Conservation (phyloP, 2,888 invertebrate species). For the Hololepta plana region DNA sequence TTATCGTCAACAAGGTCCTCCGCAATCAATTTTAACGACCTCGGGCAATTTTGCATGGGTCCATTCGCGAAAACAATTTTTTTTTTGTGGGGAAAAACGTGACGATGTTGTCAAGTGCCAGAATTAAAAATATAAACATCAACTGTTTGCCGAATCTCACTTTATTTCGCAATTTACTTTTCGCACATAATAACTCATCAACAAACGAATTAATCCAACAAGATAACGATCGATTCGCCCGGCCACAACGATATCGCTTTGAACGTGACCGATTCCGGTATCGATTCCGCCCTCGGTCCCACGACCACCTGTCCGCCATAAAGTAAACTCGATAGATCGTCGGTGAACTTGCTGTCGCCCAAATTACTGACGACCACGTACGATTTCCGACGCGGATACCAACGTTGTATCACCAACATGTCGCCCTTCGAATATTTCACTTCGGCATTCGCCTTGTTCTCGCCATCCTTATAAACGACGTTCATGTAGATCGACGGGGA, state of each 20-base stretch:
- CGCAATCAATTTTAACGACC: too few relatives aligned
- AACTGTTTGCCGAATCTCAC: too few relatives aligned
- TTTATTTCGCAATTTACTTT: too few relatives aligned
- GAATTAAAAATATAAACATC: too few relatives aligned
- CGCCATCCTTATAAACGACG: constrained; percentile 45
- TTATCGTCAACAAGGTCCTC: too few relatives aligned
- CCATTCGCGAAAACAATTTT: too few relatives aligned
- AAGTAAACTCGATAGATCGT: constrained; percentile 56
- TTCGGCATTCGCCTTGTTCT: constrained; percentile 44
- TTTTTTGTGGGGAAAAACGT: too few relatives aligned
- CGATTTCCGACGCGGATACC: constrained; percentile 61
- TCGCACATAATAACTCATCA: too few relatives aligned
- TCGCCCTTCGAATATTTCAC: constrained; percentile 44
- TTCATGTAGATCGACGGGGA: constrained; percentile 60
- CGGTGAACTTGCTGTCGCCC: constrained; percentile 36
- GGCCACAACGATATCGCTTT: constrained; percentile 35
- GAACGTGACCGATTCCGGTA: constrained; percentile 31
- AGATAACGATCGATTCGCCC: constrained; percentile 42
- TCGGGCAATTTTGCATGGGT: too few relatives aligned
- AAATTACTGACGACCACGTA: constrained; percentile 62
- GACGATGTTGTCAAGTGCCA: too few relatives aligned
- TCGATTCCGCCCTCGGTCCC: constrained; percentile 27
- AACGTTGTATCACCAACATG: constrained; percentile 52
- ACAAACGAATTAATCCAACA: constrained; percentile 43
- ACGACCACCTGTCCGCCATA: constrained; percentile 50